Percentiles rank a stretch among this genome's conserved stretches.
These are phyloP conservation scores for Clitarchus hookeri DNA, from an alignment of 2,888 invertebrate species.

Conservation along the genomic window DNA sequence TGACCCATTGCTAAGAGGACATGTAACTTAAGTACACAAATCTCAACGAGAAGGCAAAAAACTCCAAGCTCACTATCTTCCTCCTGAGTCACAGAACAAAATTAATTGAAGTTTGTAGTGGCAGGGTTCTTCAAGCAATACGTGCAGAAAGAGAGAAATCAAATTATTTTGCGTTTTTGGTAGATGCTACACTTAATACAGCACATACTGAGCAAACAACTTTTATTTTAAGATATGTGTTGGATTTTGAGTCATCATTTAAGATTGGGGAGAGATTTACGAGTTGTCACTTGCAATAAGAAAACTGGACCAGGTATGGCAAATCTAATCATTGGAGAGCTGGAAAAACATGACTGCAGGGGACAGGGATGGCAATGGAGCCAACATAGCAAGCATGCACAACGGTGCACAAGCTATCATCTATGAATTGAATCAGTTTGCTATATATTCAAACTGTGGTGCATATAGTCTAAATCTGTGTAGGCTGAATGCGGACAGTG, in stretches of 20 bases:
- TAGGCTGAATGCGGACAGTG: neutral
- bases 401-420: neutral
- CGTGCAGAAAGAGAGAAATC: too few relatives aligned
- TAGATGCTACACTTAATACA: too few relatives aligned
- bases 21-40: too few relatives aligned
- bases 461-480: constrained; percentile 17
- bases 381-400: constrained; percentile 21
- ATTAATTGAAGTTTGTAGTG: too few relatives aligned
- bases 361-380: constrained; percentile 21
- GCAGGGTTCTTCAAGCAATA: too few relatives aligned
- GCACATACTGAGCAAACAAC: too few relatives aligned
- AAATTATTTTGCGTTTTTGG: too few relatives aligned
- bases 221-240: neutral
- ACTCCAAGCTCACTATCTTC: too few relatives aligned
- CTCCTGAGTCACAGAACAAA: too few relatives aligned
- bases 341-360: constrained; percentile 12
- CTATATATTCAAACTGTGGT: constrained; percentile 24
- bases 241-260: neutral
- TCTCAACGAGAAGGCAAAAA: too few relatives aligned
- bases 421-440: constrained; percentile 3
- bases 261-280: neutral
- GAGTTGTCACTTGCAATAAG: neutral
- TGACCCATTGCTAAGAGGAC: too few relatives aligned
- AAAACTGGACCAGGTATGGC: neutral
- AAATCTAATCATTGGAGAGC: constrained; percentile 3